Evolutionary conservation across 2,888 invertebrate genomes (phyloP), one percentile per base, ranked within the genome.

Genomic region (Drosophila prostipennis): DNA sequence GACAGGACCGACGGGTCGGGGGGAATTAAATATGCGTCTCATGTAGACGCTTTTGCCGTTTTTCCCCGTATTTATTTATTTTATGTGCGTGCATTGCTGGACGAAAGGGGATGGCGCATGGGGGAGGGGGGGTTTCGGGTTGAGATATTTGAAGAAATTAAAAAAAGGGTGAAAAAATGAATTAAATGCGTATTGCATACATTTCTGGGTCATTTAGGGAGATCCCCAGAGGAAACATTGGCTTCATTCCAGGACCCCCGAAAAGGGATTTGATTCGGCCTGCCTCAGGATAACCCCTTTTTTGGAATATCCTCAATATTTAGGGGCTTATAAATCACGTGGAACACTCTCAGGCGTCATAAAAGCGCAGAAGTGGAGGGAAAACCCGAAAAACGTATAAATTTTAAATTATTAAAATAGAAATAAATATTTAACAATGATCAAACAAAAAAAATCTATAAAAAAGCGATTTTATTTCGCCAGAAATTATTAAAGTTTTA

Each of bases 11-110:
- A 37, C 29, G 32, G 32, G 39, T 13, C 46, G 51, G 61, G 70
- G 61, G 37, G 68, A 82, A 86, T 82, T 82, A 87, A 87, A 86
- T 82, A 87, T 82, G 86, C 82, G 88, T 72, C 83, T 77, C 88
- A 76, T 82, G 86, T 87, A 82, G 73, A 72, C 52, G 75, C 57
- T 54, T 79, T 69, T 59, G 42, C 57, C 36, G 32, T 40, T 11
- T 23, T 42, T 42, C 13, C 36, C 39, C 19, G 76, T 86, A 78
- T 83, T 80, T 83, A 83, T 80, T 83, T 82, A 80, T 86, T 80
- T 86, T 86, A 83, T 86, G 78, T 71, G 83, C 80, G 86, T 80
- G 85, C 79, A 78, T 57, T 73, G 78, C 81, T 32, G 67, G 45
- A 52, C 55, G 34, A 19, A 48, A 19, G 23, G 46, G 23, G 54